Percentiles rank a stretch among this genome's conserved stretches.
These are phyloP conservation scores for Idaea aversata DNA, from an alignment of 2,888 invertebrate species.

Conservation along the genomic window DNA sequence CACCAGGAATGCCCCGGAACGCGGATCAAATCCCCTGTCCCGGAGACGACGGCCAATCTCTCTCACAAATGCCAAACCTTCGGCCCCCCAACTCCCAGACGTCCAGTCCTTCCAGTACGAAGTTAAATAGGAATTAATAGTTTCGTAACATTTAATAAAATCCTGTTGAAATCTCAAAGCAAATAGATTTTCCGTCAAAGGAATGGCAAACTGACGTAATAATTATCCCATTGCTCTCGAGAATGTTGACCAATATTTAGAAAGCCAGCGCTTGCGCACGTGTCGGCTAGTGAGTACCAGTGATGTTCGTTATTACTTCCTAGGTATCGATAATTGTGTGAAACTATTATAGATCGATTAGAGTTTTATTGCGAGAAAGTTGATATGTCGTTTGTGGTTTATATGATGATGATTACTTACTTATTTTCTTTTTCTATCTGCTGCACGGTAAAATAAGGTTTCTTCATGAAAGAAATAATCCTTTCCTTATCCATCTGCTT, in stretches of 20 bases:
- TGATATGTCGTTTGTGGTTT: not conserved
- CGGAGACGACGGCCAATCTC: no score
- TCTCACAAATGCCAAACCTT: no score
- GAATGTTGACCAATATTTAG: slow-evolving; percentile 56
- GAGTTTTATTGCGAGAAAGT: not conserved
- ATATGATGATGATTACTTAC: not conserved
- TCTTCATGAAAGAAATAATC: no score
- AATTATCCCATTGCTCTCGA: slow-evolving; percentile 31
- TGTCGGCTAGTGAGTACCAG: slow-evolving; percentile 29
- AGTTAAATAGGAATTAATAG: no score
- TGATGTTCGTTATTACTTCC: not conserved
- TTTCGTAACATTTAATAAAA: not conserved
- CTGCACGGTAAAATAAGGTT: not conserved
- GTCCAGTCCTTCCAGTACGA: no score
- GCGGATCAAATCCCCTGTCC: no score
- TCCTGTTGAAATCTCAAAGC: not conserved
- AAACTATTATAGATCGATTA: not conserved
- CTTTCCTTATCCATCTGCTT: slow-evolving; percentile 77
- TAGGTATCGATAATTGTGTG: slow-evolving; percentile 23
- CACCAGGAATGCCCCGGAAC: no score
- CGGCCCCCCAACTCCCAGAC: no score
- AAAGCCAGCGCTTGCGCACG: slow-evolving; percentile 43
- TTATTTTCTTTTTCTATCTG: not conserved
- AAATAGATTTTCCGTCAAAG: not conserved
- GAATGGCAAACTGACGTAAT: slow-evolving; percentile 20